These are phyloP conservation scores for Thereva nobilitata DNA, from an alignment of 2,888 invertebrate species.

Conservation along the genomic window DNA sequence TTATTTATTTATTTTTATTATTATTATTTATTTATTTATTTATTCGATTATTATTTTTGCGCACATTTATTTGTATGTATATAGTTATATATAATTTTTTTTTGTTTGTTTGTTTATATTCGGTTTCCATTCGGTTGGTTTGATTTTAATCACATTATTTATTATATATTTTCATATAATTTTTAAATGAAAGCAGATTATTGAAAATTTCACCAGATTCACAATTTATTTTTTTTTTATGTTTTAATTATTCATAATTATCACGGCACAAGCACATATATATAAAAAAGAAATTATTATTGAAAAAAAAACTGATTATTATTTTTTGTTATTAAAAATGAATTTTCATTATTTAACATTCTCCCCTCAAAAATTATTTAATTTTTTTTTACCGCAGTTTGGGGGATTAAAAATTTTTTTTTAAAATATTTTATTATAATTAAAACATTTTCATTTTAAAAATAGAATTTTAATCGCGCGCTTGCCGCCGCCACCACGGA, in stretches of 20 bases:
- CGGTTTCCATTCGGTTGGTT: background rate
- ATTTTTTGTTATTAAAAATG: slow-evolving; percentile 1
- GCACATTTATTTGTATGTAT: background rate
- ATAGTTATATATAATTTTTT: background rate
- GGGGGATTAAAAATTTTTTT: too few species aligned
- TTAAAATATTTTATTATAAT: too few species aligned
- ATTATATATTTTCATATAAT: too few species aligned
- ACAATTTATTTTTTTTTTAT: background rate
- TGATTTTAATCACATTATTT: too few species aligned
- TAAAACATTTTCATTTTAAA: too few species aligned
- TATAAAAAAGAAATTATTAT: background rate
- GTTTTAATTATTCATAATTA: background rate
- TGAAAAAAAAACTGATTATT: background rate
- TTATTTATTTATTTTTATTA: background rate
- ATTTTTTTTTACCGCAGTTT: too few species aligned
- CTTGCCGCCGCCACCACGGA: slow-evolving; percentile 6
- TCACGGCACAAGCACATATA: slow-evolving; percentile 1
- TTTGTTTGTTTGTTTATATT: background rate
- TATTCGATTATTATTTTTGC: background rate
- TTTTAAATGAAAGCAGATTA: too few species aligned
- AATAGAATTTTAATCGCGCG: too few species aligned
- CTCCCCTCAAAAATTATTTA: too few species aligned
- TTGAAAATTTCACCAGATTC: too few species aligned
- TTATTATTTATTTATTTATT: slow-evolving; percentile 6
- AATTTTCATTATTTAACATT: background rate